Evolutionary conservation across 2,888 invertebrate species (phyloP), one percentile per base, ranked within the genome.

Genomic region (Agonopterix arenella): DNA sequence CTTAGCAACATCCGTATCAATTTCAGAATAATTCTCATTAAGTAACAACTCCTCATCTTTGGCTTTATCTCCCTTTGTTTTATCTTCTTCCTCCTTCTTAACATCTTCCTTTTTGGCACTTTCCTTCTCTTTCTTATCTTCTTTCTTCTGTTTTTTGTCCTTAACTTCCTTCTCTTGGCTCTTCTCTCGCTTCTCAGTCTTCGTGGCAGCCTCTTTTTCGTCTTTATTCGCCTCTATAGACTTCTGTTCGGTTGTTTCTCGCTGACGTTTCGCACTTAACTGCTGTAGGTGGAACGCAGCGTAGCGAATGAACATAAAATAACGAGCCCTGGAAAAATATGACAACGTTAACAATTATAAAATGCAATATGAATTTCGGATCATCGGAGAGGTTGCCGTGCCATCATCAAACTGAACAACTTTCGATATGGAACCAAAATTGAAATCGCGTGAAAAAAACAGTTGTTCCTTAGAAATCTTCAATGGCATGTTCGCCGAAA

Each of bases 201-300:
- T 70, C 61, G 82, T 80, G 59, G 70, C 77, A 45, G 73, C 72
- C 55, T 60, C 61, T 51, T 75, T 77, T 59, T 70, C 78, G 42
- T 77, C 82, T 47, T 88, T 84, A 56, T 79, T 85, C 8, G 72
- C 70, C 67, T 89, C 88, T 50, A 85, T 84, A 0, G 83, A 69
- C 62, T 85, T 86, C 53, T 75, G 76, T 59, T 84, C 84, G 16
- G 66, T 54, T n/a, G 64, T 63, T 43, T 85, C 83, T 41, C 77
- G 84, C 80, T 92, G 89, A 66, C 93, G 93, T 74, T 93, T 92
- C 58, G 93, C 75, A 71, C 95, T 95, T 48, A 97, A 84, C 76
- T 97, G 95, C 77, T 99, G 98, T 57, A 99, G 91, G 82, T 98
- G 97, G 78, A 95, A 95, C 2, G 98, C 98, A 10, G 98, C 98